Base-by-base conservation (phyloP, 2,797 vertebrate genomes). In the Cuculus canorus region DNA sequence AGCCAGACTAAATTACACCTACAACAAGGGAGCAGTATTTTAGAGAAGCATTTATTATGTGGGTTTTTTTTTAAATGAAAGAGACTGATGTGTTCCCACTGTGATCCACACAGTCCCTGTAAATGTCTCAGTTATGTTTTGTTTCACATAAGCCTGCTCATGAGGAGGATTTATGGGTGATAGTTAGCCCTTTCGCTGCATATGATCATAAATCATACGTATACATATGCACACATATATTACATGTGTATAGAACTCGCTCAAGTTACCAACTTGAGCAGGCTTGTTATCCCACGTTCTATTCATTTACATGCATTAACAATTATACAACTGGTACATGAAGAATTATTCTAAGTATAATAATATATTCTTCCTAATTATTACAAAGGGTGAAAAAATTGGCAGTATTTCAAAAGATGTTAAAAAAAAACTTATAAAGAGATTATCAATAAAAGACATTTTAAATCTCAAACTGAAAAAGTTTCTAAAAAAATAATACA, bases 21-120 rank as follows among this genome's bases (percentile, higher is more conserved):
- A 66, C 27, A 84, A 75, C 23, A 8, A 90, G 82, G 85, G 88
- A 95, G 61, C 28, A 72, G 54, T 93, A 86, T 87, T 97, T 95
- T 88, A 93, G 50, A 80, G 39, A 43, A 70, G n/a, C 5, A 43
- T 63, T 90, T 87, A 86, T 70, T 73, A 48, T 24, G 39, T 32
- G n/a, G n/a, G n/a, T 56, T 87, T n/a, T 69, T 90, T 21, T 17
- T 18, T 16, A 23, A 88, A 79, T 57, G n/a, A 88, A 86, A 82
- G 87, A 8, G 66, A 45, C 48, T 79, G 79, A 57, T 60, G 15
- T 47, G 43, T 59, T 89, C 65, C 75, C 47, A 63, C 30, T 30
- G 48, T 41, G 82, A 70, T 85, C 61, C 65, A 72, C 48, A 48
- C 27, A 85, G 69, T 48, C 21, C 79, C 80, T 53, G 61, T 25